These are phyloP conservation scores for Cheilosia urbana DNA, from an alignment of 2,888 invertebrate species.

Conservation along the genomic window DNA sequence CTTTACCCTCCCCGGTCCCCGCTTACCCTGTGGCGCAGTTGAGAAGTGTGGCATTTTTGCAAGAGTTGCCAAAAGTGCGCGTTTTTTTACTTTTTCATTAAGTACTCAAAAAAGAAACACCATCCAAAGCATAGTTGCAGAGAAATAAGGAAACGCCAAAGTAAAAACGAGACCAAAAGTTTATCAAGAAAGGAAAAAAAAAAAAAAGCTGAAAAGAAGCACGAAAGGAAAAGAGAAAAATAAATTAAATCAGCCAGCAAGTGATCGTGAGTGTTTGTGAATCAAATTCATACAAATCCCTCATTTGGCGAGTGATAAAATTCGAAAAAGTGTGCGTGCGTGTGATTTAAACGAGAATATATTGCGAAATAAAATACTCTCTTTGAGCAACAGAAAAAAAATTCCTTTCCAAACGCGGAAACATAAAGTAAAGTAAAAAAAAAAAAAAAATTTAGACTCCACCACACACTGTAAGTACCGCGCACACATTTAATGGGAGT, in stretches of 20 bases:
- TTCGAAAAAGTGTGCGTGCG: slow-evolving; percentile 54
- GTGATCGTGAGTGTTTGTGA: slow-evolving; percentile 69
- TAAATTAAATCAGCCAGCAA: slow-evolving; percentile 54
- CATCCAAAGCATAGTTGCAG: slow-evolving; percentile 12
- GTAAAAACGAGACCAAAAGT: slow-evolving; percentile 39
- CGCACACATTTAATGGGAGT: slow-evolving; percentile 40
- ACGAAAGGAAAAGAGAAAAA: slow-evolving; percentile 32
- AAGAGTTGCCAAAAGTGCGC: slow-evolving; percentile 52
- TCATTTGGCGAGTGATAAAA: slow-evolving; percentile 60
- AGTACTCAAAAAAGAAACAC: slow-evolving; percentile 20
- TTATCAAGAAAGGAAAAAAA: slow-evolving; percentile 30
- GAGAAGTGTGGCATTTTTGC: slow-evolving; percentile 10
- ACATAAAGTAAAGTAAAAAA: slow-evolving; percentile 31
- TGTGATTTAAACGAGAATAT: slow-evolving; percentile 31
- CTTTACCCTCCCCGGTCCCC: background rate
- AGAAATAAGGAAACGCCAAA: slow-evolving; percentile 29
- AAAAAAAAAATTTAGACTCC: slow-evolving; percentile 15
- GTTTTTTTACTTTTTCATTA: background rate
- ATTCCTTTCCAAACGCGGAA: slow-evolving; percentile 45
- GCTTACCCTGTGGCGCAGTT: background rate
- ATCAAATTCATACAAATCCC: slow-evolving; percentile 46
- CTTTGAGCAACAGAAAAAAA: slow-evolving; percentile 17
- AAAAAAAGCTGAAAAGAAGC: slow-evolving; percentile 7
- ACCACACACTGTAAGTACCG: slow-evolving; percentile 15
- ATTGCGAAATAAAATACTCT: slow-evolving; percentile 57